Percentiles rank a stretch among this genome's conserved stretches.
Conservation (phyloP, 2,888 invertebrate genomes). For the Tipula helvola region DNA sequence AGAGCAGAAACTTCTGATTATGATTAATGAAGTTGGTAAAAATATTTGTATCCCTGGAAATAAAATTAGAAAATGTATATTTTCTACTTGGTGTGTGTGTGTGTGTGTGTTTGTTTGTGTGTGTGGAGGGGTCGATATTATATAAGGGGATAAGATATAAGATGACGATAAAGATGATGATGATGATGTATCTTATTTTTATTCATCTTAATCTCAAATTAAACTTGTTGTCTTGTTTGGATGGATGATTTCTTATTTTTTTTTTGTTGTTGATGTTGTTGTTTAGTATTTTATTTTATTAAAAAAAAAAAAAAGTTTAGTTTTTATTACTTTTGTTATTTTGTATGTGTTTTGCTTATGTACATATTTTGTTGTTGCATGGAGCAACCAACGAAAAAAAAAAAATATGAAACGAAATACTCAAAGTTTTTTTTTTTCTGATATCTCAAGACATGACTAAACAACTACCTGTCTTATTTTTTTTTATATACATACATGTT, state of each 20-base stretch:
- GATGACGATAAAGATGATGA: not conserved
- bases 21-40: not conserved
- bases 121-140: not conserved
- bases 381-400: not conserved
- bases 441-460: not conserved
- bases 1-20: not conserved
- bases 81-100: not conserved
- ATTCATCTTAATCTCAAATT: conserved; percentile 4
- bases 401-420: not conserved
- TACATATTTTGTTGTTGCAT: not conserved
- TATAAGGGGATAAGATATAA: not conserved
- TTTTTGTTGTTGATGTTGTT: not conserved
- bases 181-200: conserved; percentile 4
- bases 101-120: not conserved
- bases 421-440: not conserved
- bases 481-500: not conserved
- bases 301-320: not conserved
- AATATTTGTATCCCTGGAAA: not conserved
- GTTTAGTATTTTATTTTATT: not conserved
- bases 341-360: not conserved
- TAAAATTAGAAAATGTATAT: not conserved
- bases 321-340: not conserved
- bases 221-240: conserved; percentile 4
- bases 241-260: not conserved
- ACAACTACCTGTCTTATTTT: not conserved